These are phyloP conservation scores for Mus minutoides DNA, from an alignment of 2,797 vertebrate species.

Conservation along the genomic window DNA sequence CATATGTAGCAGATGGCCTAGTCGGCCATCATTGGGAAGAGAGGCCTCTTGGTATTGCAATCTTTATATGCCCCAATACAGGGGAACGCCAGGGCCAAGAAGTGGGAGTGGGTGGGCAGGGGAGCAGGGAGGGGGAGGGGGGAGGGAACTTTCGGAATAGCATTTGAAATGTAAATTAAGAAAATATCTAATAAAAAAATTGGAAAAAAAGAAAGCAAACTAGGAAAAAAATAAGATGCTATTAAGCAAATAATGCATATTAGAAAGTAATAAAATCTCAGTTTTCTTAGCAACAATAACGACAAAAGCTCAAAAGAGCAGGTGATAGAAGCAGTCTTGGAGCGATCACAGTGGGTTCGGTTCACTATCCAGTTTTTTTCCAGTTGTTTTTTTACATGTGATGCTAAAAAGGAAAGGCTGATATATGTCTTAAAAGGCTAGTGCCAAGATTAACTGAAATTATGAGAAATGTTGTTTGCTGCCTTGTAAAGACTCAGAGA, in stretches of 20 bases:
- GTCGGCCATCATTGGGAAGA: too few relatives aligned
- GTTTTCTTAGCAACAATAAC: slow-evolving; percentile 52
- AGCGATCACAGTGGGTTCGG: neutral
- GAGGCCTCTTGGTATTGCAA: too few relatives aligned
- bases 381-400: neutral
- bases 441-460: neutral
- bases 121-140: too few relatives aligned
- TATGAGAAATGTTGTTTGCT: neutral
- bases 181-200: too few relatives aligned
- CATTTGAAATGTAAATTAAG: too few relatives aligned
- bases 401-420: neutral
- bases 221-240: slow-evolving; percentile 56
- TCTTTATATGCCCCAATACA: too few relatives aligned
- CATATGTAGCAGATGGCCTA: too few relatives aligned
- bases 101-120: too few relatives aligned
- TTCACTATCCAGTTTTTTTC: neutral
- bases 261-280: slow-evolving; percentile 14
- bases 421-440: neutral
- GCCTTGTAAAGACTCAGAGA: neutral
- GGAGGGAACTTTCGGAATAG: too few relatives aligned
- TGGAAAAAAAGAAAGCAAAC: too few relatives aligned
- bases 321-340: neutral
- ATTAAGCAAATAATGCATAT: slow-evolving; percentile 37
- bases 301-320: neutral
- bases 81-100: too few relatives aligned